Evolutionary conservation across 1,140 invertebrate genomes (phyloP).

Genomic region (Papilio xuthus): DNA sequence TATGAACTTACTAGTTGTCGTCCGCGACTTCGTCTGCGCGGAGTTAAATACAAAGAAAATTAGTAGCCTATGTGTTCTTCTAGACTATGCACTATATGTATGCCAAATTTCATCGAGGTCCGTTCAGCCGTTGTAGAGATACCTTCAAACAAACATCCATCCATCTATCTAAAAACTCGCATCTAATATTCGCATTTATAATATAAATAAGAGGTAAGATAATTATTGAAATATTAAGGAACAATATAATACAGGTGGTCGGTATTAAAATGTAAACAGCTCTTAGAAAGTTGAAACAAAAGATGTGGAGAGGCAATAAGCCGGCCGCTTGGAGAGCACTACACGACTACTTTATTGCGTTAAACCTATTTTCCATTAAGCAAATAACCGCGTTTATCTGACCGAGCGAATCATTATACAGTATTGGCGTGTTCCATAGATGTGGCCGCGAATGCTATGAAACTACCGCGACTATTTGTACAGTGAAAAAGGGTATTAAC

Average conservation of each 20-base stretch:
- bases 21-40: too few species aligned
- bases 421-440: too few species aligned
- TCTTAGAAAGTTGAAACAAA: constrained; percentile 39
- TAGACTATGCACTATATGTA: too few species aligned
- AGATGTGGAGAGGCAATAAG: constrained; percentile 50
- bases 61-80: too few species aligned
- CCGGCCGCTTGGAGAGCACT: constrained; percentile 29
- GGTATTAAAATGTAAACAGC: constrained; percentile 35
- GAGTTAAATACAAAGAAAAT: too few species aligned
- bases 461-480: neutral
- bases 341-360: constrained; percentile 21
- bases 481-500: neutral
- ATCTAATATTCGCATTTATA: too few species aligned
- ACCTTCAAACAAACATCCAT: too few species aligned
- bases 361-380: neutral
- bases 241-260: constrained; percentile 7
- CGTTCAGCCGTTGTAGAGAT: too few species aligned
- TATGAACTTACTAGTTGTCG: neutral
- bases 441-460: too few species aligned
- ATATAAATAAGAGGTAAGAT: too few species aligned
- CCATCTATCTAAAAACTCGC: too few species aligned
- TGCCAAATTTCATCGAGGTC: too few species aligned
- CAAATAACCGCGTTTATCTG: neutral
- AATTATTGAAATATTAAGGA: neutral
- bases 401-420: neutral